A percentile compares a stretch with the other conserved stretches of the same genome.
Conservation (phyloP, 2,113 vertebrate species). For the Chaetops frenatus region DNA sequence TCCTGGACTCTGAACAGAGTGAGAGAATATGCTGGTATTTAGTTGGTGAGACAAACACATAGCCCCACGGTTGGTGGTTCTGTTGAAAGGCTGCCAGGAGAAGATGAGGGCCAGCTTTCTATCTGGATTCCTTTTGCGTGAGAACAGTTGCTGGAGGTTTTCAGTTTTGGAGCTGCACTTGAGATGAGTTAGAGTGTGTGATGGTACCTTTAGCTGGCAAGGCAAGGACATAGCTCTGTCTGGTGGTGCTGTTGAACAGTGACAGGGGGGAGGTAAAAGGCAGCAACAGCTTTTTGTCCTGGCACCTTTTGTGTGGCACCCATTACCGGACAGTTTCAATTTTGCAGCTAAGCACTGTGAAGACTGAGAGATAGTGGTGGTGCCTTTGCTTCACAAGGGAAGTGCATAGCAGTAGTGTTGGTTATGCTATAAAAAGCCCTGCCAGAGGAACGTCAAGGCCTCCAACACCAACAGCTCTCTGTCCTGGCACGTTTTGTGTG, state of each 20-base stretch:
- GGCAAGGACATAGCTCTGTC: not conserved
- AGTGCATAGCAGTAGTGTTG: not conserved
- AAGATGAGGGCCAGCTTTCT: not conserved
- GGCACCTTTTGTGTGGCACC: not conserved
- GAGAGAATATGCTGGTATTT: not conserved
- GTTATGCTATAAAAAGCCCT: not conserved
- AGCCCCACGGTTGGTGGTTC: not conserved
- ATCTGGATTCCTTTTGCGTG: not conserved
- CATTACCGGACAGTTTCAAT: not conserved
- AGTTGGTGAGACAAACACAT: not conserved
- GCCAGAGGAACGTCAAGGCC: not conserved
- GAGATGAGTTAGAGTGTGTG: no score
- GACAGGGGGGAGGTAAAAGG: not conserved
- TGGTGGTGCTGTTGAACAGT: not conserved
- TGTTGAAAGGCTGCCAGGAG: not conserved
- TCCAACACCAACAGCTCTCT: not conserved
- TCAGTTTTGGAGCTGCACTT: not conserved
- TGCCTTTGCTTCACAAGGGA: not conserved
- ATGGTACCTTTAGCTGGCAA: not conserved
- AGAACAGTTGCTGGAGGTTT: not conserved
- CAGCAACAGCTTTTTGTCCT: not conserved
- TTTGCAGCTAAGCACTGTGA: not conserved
- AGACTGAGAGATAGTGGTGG: not conserved
- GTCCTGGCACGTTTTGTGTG: not conserved
- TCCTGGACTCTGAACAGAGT: not conserved